These are phyloP conservation scores for Polyommatus icarus DNA, from an alignment of 2,888 invertebrate genomes.

Conservation along the genomic window DNA sequence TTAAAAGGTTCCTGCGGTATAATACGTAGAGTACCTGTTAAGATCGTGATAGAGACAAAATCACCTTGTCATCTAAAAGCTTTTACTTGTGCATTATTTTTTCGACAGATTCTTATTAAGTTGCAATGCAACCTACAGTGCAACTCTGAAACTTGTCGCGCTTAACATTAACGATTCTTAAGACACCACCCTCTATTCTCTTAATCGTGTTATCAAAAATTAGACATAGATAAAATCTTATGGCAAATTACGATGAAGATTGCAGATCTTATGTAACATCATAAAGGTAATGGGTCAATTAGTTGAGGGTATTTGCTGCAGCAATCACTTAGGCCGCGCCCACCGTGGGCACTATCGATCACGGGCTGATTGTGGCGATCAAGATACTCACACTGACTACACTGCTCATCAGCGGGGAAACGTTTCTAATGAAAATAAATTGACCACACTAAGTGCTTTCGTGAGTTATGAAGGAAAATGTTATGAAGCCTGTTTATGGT, in stretches of 20 bases:
- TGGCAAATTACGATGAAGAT: slow-evolving; percentile 35
- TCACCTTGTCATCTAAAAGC: neutral
- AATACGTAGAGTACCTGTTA: slow-evolving; percentile 3
- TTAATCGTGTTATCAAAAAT: neutral
- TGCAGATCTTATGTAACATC: slow-evolving; percentile 38
- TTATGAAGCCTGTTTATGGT: slow-evolving; percentile 8
- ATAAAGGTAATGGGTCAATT: slow-evolving; percentile 40
- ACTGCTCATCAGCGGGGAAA: slow-evolving; percentile 32
- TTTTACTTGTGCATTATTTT: neutral
- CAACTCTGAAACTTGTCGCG: too few relatives aligned
- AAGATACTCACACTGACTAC: slow-evolving; percentile 46
- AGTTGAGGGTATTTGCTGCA: slow-evolving; percentile 61
- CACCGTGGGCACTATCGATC: slow-evolving; percentile 60
- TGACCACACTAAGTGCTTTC: slow-evolving; percentile 12
- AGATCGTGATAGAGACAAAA: neutral
- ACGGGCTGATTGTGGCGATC: slow-evolving; percentile 59
- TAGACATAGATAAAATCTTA: slow-evolving; percentile 29
- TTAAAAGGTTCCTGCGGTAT: neutral
- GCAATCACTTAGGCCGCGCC: slow-evolving; percentile 78
- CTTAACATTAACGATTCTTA: too few relatives aligned
- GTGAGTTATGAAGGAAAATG: neutral
- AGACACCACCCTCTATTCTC: too few relatives aligned
- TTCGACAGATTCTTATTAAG: neutral
- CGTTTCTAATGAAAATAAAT: slow-evolving; percentile 38
- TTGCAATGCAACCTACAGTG: too few relatives aligned